Percentiles rank a stretch among this genome's conserved stretches.
These are phyloP conservation scores for Carduelis carduelis DNA, from an alignment of 2,797 vertebrate genomes.

Conservation along the genomic window DNA sequence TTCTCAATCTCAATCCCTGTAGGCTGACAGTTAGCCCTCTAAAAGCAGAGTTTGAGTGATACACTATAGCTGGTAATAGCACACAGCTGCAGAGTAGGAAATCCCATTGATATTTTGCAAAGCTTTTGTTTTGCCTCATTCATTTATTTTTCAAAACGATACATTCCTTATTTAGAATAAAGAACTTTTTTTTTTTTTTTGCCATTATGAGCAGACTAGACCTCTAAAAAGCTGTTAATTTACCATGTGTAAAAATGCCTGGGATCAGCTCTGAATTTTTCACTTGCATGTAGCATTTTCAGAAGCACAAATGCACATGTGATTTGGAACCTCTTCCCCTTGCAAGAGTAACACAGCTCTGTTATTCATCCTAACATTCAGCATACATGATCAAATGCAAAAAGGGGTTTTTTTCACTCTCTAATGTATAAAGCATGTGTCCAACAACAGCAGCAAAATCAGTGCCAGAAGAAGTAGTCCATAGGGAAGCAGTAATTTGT, in stretches of 20 bases:
- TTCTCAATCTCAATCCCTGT: constrained; percentile 72
- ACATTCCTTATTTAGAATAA: constrained; percentile 34
- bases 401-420: neutral
- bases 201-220: neutral
- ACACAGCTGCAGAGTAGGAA: constrained; percentile 67
- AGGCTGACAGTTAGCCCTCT: constrained; percentile 73
- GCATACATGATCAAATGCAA: neutral
- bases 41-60: constrained; percentile 74
- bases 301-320: neutral
- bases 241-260: neutral
- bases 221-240: constrained; percentile 10
- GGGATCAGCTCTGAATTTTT: neutral
- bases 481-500: constrained; percentile 56
- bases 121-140: constrained; percentile 68
- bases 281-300: neutral
- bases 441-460: constrained; percentile 53
- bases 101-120: constrained; percentile 67
- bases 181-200: neutral
- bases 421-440: constrained; percentile 59
- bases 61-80: constrained; percentile 72
- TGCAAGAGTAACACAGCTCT: neutral
- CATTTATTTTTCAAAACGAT: constrained; percentile 66
- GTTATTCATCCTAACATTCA: neutral
- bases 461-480: constrained; percentile 49
- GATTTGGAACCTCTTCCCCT: constrained; percentile 22